A percentile compares a stretch with the other conserved stretches of the same genome.
These are phyloP conservation scores for Prochilodus magdalenae DNA, from an alignment of 2,113 vertebrate species.

Conservation along the genomic window DNA sequence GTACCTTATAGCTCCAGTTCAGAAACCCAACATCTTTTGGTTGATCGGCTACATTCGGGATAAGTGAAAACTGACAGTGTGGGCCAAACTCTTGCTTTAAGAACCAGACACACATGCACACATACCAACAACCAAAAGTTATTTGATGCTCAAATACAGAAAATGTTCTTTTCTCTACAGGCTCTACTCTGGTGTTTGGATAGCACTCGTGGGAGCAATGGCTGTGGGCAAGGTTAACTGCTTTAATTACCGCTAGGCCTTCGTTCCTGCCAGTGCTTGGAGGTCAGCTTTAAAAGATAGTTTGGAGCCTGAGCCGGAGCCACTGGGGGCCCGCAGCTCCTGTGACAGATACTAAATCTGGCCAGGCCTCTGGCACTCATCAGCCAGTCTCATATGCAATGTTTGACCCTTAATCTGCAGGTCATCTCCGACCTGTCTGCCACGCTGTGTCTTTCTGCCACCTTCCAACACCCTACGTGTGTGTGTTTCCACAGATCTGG, in stretches of 20 bases:
- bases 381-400: conserved; percentile 25
- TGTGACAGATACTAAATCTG: conserved; percentile 42
- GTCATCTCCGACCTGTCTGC: conserved; percentile 27
- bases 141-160: conserved; percentile 4
- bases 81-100: background rate
- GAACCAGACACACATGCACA: background rate
- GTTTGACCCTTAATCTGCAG: conserved; percentile 45
- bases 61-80: too few relatives aligned
- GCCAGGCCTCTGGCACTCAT: conserved; percentile 21
- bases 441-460: conserved; percentile 22
- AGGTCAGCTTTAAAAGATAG: conserved; percentile 31
- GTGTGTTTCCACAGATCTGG: conserved; percentile 81
- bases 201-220: conserved; percentile 28
- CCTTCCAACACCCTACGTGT: conserved; percentile 28
- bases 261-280: conserved; percentile 4
- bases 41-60: too few relatives aligned
- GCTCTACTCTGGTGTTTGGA: conserved; percentile 11
- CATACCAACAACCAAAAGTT: background rate
- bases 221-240: conserved; percentile 50
- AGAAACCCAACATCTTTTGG: too few relatives aligned
- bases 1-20: too few relatives aligned
- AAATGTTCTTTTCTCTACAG: conserved; percentile 7
- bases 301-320: conserved; percentile 17
- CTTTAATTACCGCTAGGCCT: conserved; percentile 45
- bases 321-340: conserved; percentile 14